These are phyloP conservation scores for Trematocara variabile DNA, from an alignment of 2,113 vertebrate genomes.

Conservation along the genomic window DNA sequence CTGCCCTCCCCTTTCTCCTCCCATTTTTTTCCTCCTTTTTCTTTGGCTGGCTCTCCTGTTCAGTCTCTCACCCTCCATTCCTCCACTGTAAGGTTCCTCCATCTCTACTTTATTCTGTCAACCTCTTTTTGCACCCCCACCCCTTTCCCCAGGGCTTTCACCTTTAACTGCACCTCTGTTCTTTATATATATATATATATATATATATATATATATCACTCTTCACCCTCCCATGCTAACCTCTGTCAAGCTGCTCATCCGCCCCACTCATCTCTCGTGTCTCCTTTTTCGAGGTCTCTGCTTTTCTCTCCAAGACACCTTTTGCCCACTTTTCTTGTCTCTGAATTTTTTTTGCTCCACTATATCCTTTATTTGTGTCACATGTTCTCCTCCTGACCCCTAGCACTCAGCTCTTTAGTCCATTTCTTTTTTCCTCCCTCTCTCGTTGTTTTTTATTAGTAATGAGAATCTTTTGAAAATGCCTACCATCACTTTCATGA, in stretches of 20 bases:
- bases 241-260: conserved; percentile 8
- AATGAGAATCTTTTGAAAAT: neutral
- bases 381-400: conserved; percentile 7
- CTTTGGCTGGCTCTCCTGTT: neutral
- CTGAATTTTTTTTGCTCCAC: neutral
- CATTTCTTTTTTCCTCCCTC: neutral
- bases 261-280: conserved; percentile 24
- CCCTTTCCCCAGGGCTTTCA: conserved; percentile 9
- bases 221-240: conserved; percentile 1
- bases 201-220: neutral
- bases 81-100: neutral
- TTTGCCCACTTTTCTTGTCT: neutral
- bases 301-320: conserved; percentile 1
- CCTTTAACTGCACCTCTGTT: conserved; percentile 25
- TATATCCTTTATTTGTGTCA: neutral
- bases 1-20: conserved; percentile 9
- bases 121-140: neutral
- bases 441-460: neutral
- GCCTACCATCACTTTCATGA: neutral
- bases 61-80: neutral
- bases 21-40: neutral
- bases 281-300: neutral
- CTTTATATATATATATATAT: neutral
- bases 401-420: neutral
- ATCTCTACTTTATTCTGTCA: conserved; percentile 38